Base-by-base conservation (phyloP, 35 echinoderm and acorn worm species). In the Apostichopus parvimensis region DNA sequence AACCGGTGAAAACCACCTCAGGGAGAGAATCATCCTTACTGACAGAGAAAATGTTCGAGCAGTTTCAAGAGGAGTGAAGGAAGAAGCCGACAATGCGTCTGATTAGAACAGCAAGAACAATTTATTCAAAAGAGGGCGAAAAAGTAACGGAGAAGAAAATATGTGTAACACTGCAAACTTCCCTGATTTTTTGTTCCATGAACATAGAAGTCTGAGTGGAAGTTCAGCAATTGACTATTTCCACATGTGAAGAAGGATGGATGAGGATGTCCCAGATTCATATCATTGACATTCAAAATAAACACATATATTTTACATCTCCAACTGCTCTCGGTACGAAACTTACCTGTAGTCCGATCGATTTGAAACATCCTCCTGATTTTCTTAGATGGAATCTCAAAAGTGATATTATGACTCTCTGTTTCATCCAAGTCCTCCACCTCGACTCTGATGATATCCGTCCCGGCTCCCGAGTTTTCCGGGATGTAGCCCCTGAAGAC, bases 341-440 rank as follows among this genome's bases (percentile, higher is more conserved):
- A 45, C 92, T 92, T 87, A 98, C 96, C 96, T 92, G 96, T 95
- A 17, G 22, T 54, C 54, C 59, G 58, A 82, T 98, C 87, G 45
- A 98, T 98, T 9, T 91, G 71, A 85, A 98, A 98, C 45, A 91
- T 88, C n/a, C 92, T 79, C 15, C 62, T 23, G 1, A 93, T 90
- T 24, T 95, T 90, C 20, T 92, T 87, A 12, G 93, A 82, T 10
- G 61, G 82, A 10, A 97, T 92, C 21, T 71, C 60, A 57, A 91
- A 97, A 11, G 87, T 93, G 10, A 97, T 88, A 25, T 85, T 81
- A 64, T 94, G 87, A 57, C 64, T 94, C 61, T 84, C 79, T 9
- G 92, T 68, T 6, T 86, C 70, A 60, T 98, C 96, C 6, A 91
- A 62, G 80, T 98, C 96, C 4, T 77, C 72, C 28, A 94, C 96